Evolutionary conservation across 2,113 vertebrate species (phyloP).

Genomic region (Vulpes lagopus): DNA sequence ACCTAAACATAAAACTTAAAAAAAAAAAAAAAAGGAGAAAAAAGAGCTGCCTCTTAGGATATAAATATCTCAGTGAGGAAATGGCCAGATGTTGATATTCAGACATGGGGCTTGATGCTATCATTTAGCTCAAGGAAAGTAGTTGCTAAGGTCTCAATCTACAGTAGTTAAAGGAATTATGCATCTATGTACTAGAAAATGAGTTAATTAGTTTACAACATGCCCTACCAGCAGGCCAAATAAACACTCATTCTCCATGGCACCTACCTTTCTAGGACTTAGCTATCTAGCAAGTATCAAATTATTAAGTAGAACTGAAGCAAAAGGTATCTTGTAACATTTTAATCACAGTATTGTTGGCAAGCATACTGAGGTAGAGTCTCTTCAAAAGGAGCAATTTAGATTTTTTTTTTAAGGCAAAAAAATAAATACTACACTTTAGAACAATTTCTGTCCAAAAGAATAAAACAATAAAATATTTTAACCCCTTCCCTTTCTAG

Average conservation of each 20-base stretch:
- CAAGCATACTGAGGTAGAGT: not conserved
- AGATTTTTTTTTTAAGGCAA: not conserved
- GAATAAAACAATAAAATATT: not conserved
- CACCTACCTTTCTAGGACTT: not conserved
- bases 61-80: not conserved
- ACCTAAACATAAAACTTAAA: not conserved
- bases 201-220: not conserved
- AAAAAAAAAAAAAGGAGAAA: not conserved
- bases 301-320: not conserved
- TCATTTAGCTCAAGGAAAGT: not conserved
- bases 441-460: constrained; percentile 31
- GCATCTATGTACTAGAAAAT: not conserved
- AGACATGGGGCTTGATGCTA: not conserved
- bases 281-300: not conserved
- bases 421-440: not conserved
- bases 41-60: not conserved
- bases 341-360: not conserved
- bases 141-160: not conserved
- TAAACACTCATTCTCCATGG: not conserved
- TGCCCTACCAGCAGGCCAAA: not conserved
- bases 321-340: not conserved
- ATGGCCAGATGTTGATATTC: not conserved
- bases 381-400: not conserved
- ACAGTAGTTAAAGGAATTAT: not conserved
- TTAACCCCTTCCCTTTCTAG: not conserved